Conservation (phyloP, 2,113 vertebrate species). For the Grantiella picta region DNA sequence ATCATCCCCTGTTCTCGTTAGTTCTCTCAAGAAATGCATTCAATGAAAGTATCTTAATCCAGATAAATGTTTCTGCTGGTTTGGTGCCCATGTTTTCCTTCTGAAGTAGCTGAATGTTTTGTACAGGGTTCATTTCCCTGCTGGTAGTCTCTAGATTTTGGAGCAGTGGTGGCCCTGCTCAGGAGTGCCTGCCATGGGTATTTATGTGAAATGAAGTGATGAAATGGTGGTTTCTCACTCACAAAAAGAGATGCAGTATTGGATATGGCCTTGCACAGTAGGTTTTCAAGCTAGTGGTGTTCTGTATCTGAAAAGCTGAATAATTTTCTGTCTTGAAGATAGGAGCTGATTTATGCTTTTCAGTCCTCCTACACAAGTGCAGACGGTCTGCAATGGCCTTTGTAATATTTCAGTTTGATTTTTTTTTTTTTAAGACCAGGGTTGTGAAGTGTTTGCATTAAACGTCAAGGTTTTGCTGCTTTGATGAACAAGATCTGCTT, state of each 20-base stretch:
- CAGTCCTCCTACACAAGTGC: rapidly evolving
- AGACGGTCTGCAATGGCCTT: not conserved
- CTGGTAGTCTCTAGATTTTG: not conserved
- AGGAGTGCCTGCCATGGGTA: not conserved
- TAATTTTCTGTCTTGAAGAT: not conserved
- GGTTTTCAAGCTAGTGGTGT: not conserved
- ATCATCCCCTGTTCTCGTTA: not conserved
- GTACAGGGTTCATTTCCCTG: not conserved
- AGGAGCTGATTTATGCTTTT: not conserved
- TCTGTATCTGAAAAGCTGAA: not conserved
- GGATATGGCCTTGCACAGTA: not conserved
- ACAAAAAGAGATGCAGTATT: not conserved
- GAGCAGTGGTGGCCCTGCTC: not conserved
- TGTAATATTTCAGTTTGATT: not conserved
- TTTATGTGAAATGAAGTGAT: not conserved
- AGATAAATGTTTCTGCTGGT: not conserved
- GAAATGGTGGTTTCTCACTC: not conserved
- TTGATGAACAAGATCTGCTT: not conserved
- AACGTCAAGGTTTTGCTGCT: not conserved
- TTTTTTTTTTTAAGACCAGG: not conserved
- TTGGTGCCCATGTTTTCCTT: not conserved
- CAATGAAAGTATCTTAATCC: not conserved
- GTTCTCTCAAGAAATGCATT: not conserved
- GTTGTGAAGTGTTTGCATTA: not conserved
- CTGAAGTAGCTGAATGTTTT: not conserved